Base-by-base conservation (phyloP, 2,113 vertebrate genomes). In the Perccottus glenii region DNA sequence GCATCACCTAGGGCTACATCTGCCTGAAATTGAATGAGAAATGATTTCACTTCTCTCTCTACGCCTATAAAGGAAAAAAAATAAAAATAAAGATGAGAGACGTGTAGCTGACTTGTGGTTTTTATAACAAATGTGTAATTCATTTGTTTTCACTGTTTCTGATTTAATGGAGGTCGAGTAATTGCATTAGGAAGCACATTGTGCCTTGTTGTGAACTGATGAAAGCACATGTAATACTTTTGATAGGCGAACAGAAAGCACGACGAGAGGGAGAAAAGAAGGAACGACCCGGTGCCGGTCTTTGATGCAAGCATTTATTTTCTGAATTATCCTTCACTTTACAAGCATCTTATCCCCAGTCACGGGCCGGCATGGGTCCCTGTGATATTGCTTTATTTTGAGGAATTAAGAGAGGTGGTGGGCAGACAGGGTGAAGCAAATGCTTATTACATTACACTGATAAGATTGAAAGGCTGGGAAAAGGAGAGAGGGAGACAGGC, bases 351-450 rank as follows among this genome's bases (percentile, higher is more conserved):
- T 90, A 85, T 86, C 89, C 87, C 81, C 89, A 91, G 85, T 86
- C 66, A 88, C 89, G 90, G 89, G 85, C 86, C 75, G 85, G 84
- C 84, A 77, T 70, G 68, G 82, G 88, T 80, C 78, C 72, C 85
- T 86, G 80, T 90, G 88, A 87, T 91, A 91, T 91, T 92, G 88
- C 86, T 91, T 89, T 89, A 89, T 91, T 90, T 87, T 88, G 87
- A 93, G 81, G 87, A 92, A 90, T 91, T 89, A 91, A 91, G 90
- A 91, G 90, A 88, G 83, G 87, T 87, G 87, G 89, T 67, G 82
- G 83, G 84, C 84, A 91, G 86, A 90, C 86, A 75, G 88, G 87
- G 88, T 65, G 57, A 85, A 91, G 88, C 82, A 84, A 86, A 62
- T 66, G 70, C 64, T 91, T 91, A 92, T 92, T 90, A 87, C 88